Conservation (phyloP, 2,888 invertebrate genomes). For the Lithophane ornitopus region DNA sequence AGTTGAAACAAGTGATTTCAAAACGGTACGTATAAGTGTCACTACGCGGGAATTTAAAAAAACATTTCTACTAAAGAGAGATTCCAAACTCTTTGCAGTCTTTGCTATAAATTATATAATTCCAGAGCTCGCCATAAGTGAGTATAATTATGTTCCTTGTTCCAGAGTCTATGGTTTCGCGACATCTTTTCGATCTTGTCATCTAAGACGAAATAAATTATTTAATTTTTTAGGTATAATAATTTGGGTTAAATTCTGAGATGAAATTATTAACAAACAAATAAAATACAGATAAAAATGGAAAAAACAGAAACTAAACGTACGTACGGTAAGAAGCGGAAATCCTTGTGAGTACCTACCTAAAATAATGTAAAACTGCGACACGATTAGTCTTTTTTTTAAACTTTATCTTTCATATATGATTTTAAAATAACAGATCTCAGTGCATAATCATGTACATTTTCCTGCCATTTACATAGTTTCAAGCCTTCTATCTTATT, state of each 20-base stretch:
- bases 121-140: too few species aligned
- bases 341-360: constrained; percentile 36
- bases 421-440: background rate
- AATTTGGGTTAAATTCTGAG: constrained; percentile 10
- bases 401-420: background rate
- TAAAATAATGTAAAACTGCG: too few species aligned
- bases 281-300: constrained; percentile 18
- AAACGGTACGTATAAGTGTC: background rate
- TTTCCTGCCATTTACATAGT: background rate
- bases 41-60: constrained; percentile 50
- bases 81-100: too few species aligned
- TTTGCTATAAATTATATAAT: too few species aligned
- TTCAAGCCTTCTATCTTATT: background rate
- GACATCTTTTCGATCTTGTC: constrained; percentile 5
- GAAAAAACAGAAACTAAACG: constrained; percentile 31
- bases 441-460: background rate
- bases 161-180: too few species aligned
- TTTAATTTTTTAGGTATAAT: constrained; percentile 11
- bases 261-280: background rate
- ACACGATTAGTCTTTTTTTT: too few species aligned
- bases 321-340: constrained; percentile 6
- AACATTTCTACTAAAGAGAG: background rate
- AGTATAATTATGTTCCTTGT: too few species aligned
- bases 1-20: background rate
- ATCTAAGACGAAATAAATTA: constrained; percentile 1